These are phyloP conservation scores for Astreopora myriophthalma DNA, from an alignment of 64 coral and sea anemone genomes.

Conservation along the genomic window DNA sequence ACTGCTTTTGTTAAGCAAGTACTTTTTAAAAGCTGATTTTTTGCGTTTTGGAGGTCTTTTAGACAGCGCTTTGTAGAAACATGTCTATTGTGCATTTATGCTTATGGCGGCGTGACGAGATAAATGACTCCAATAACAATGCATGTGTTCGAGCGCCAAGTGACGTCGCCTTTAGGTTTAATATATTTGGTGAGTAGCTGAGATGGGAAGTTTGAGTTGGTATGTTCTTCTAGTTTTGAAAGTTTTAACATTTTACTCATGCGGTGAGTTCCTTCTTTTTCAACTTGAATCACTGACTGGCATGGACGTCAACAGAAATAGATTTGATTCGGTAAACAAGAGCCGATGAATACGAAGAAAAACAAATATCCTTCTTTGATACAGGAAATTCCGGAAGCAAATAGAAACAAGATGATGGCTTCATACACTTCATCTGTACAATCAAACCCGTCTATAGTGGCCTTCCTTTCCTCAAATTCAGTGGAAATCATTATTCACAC, in stretches of 20 bases:
- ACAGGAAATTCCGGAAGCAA: conserved; percentile 70
- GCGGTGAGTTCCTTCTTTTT: no score
- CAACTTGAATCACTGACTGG: neutral
- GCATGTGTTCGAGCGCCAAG: no score
- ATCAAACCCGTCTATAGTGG: conserved; percentile 22
- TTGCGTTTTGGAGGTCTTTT: neutral
- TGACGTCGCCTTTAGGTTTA: neutral
- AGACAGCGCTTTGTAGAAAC: neutral
- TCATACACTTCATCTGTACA: conserved; percentile 26
- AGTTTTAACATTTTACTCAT: no score
- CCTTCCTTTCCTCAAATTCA: conserved; percentile 58
- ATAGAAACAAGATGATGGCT: conserved; percentile 70
- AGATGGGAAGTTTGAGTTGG: neutral
- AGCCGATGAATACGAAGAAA: no score
- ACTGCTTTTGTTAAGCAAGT: neutral
- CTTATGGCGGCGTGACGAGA: neutral
- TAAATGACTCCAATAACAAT: neutral
- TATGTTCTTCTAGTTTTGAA: neutral
- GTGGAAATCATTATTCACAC: conserved; percentile 50
- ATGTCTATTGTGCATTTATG: neutral
- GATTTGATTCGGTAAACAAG: no score
- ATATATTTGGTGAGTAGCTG: neutral
- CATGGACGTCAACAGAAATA: neutral
- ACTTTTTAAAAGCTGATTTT: neutral
- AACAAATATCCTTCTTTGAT: neutral